Evolutionary conservation across 2,888 invertebrate genomes (phyloP).

Genomic region (Nymphalis urticae): DNA sequence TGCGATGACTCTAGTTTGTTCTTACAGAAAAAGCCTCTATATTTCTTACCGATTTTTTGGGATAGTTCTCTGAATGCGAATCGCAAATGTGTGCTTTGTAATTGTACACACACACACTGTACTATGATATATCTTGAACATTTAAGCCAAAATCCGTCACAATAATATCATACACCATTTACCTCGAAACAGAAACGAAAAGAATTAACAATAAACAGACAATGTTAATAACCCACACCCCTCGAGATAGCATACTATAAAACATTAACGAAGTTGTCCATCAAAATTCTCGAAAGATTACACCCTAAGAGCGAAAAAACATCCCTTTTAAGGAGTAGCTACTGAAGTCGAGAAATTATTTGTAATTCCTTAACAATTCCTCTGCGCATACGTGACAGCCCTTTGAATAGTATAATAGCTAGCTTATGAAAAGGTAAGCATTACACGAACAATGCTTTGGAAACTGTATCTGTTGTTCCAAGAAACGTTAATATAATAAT

Average conservation of each 20-base stretch:
- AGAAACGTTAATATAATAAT: too few relatives aligned
- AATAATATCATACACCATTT: too few relatives aligned
- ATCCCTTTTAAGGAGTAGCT: not conserved
- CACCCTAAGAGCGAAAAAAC: not conserved
- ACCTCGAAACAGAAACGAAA: not conserved
- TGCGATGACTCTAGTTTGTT: too few relatives aligned
- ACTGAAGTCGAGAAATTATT: not conserved
- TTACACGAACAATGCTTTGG: not conserved
- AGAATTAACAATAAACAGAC: not conserved
- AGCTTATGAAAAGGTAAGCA: slow-evolving; percentile 6
- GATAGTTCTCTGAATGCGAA: too few relatives aligned
- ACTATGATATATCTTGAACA: too few relatives aligned
- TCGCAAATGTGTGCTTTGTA: too few relatives aligned
- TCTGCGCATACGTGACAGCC: slow-evolving; percentile 11
- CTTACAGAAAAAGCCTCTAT: too few relatives aligned
- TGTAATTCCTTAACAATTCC: not conserved
- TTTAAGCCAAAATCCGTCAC: too few relatives aligned
- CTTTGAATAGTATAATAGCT: slow-evolving; percentile 17
- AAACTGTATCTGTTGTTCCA: too few relatives aligned
- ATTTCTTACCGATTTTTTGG: too few relatives aligned
- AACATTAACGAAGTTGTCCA: not conserved
- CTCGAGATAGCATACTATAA: not conserved
- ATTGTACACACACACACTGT: too few relatives aligned
- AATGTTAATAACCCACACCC: not conserved
- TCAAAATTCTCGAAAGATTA: not conserved